Evolutionary conservation across 2,113 vertebrate genomes (phyloP).

Genomic region (Oncorhynchus clarkii): DNA sequence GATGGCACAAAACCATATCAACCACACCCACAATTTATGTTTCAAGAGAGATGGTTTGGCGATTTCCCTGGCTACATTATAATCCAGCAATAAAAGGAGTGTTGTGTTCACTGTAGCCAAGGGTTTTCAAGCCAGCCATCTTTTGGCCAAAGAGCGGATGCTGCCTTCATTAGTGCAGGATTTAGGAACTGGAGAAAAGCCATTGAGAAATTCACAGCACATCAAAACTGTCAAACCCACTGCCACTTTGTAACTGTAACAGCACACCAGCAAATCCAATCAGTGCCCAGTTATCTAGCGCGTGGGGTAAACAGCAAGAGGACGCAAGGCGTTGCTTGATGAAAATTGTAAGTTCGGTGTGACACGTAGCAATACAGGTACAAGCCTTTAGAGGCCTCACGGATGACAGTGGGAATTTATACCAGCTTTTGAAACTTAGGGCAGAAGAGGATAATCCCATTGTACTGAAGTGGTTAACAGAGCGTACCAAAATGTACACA

Average conservation of each 20-base stretch:
- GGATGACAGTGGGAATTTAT: too few relatives aligned
- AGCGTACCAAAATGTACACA: too few relatives aligned
- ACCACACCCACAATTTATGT: too few relatives aligned
- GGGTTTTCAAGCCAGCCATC: conserved; percentile 6
- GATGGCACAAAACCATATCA: too few relatives aligned
- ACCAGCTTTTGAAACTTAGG: too few relatives aligned
- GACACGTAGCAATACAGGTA: too few relatives aligned
- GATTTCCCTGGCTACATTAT: conserved; percentile 12
- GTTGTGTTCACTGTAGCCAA: neutral
- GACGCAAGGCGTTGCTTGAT: too few relatives aligned
- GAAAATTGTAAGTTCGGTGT: too few relatives aligned
- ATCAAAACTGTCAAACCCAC: conserved; percentile 29
- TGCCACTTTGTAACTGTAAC: conserved; percentile 1
- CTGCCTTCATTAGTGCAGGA: conserved; percentile 12
- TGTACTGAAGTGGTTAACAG: too few relatives aligned
- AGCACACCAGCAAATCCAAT: conserved; percentile 15
- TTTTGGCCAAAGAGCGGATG: conserved; percentile 10
- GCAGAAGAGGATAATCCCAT: too few relatives aligned
- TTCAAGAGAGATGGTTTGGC: conserved; percentile 10
- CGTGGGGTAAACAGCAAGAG: too few relatives aligned
- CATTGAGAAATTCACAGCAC: conserved; percentile 30
- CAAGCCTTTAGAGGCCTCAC: too few relatives aligned
- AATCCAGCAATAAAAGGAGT: conserved; percentile 15
- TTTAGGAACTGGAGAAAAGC: conserved; percentile 28
- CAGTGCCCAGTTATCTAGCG: conserved; percentile 15